A percentile compares a stretch with the other conserved stretches of the same genome.
Evolutionary conservation across 1,140 invertebrate genomes (phyloP).

Genomic region (Gryllus bimaculatus): DNA sequence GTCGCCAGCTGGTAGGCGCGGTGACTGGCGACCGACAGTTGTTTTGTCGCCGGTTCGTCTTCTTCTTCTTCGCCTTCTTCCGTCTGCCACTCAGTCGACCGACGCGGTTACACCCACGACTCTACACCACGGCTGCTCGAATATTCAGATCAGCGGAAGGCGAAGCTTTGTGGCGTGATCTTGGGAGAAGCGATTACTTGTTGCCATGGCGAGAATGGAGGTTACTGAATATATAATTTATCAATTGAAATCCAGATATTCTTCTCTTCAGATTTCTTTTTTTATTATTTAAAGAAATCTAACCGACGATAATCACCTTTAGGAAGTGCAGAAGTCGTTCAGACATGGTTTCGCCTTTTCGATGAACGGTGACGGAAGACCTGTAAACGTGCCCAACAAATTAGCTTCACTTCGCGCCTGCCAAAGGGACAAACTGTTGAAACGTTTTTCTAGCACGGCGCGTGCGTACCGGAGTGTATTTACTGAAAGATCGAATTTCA

Average conservation of each 20-base stretch:
- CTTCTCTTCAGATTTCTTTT: too few species aligned
- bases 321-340: background rate
- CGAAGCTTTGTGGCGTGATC: too few species aligned
- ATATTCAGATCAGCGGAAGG: too few species aligned
- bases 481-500: background rate
- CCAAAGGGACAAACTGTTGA: too few species aligned
- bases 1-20: too few species aligned
- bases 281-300: background rate
- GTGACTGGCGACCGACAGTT: background rate
- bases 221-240: too few species aligned
- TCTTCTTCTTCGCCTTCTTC: background rate
- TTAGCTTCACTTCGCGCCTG: too few species aligned
- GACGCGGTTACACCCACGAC: background rate
- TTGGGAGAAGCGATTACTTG: too few species aligned
- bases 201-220: too few species aligned
- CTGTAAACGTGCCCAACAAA: background rate
- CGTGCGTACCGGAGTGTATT: background rate
- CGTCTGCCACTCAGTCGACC: background rate
- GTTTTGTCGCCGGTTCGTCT: background rate
- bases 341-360: background rate
- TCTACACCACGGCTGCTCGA: background rate
- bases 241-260: too few species aligned
- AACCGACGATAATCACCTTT: background rate
- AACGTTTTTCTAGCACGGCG: too few species aligned
- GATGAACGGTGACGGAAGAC: background rate